Evolutionary conservation across 2,888 invertebrate species (phyloP), one percentile per base, ranked within the genome.

Genomic region (Cephus spinipes): DNA sequence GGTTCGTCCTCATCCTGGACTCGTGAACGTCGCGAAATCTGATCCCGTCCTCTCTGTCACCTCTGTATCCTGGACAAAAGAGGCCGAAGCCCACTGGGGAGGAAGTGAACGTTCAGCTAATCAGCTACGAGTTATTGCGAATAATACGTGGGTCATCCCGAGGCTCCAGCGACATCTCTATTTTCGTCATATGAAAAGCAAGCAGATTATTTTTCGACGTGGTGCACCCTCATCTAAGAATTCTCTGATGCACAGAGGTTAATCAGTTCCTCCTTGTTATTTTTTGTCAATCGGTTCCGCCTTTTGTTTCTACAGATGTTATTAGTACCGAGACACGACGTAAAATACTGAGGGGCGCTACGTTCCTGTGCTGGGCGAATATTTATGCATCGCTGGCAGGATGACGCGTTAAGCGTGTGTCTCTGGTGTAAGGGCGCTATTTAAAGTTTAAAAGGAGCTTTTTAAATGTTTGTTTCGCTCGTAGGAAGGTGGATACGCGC

Each of bases 31-130:
- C 55, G 55, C 55, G 55, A 55, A 55, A 55, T 55, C 23, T 55
- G 55, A 55, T 23, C 55, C 9, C 55, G 55, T 55, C 55, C 9
- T 55, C 55, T 55, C 55, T 55, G 23, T 55, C 55, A 55, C 23
- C 55, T 55, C 23, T 23, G 55, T 23, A 55, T 55, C 55, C 55
- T 55, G 81, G 81, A 83, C 83, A 82, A 84, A 85, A 84, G 83
- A 84, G 85, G 85, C 84, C 85, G 76, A 84, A 84, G 85, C 84
- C 83, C 55, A 85, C 80, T 85, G 81, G 76, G 74, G 82, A 85
- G 85, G 85, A 85, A 85, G 85, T 85, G 68, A 85, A 84, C 81
- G 84, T 85, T 85, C 82, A 85, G 84, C 85, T 83, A 79, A 85
- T 85, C 83, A 84, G 55, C 55, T 55, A 55, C 23, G 55, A 55